Evolutionary conservation across 2,113 vertebrate species (phyloP), one percentile per base, ranked within the genome.

Genomic region (Pangasianodon gigas): DNA sequence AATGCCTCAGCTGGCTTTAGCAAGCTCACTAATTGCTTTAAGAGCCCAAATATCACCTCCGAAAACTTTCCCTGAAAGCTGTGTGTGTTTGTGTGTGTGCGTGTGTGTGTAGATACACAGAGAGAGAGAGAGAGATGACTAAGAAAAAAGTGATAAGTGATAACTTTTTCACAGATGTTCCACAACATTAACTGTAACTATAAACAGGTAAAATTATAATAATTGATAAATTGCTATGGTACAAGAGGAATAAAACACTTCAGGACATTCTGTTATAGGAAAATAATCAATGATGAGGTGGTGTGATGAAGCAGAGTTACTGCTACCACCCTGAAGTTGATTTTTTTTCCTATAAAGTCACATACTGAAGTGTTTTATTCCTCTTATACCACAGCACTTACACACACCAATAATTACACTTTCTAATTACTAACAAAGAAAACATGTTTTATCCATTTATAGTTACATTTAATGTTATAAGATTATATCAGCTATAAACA

Each of bases 1-100:
- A 94, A 94, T 94, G 93, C 87, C 94, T 94, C 94, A 93, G 94
- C 93, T 94, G 93, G 92, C 89, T 94, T 92, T 91, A 92, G 91
- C 92, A 87, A 91, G 92, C 90, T 89, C 90, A 87, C 93, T 95
- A 95, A 95, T 95, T 95, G 93, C 94, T 93, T 90, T 91, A 94
- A 94, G 93, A 92, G 92, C 91, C 93, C 93, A 93, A 93, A 94
- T 93, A 94, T 75, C 92, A 90, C 44, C 89, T 92, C 54, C 3
- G 62, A 89, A 87, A 88, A 84, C 84, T 93, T 94, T 84, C 75
- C 56, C 44, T 21, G 29, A 81, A 82, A 81, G 84, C 48, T 89
- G 83, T 60, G 62, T 67, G 74, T 41, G 37, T 74, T 37, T 41
- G 69, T 8, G 16, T 74, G 69, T 2, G 37, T 46, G 56, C 37